These are phyloP conservation scores for Lordiphosa stackelbergi DNA, from an alignment of 1,140 invertebrate genomes.

Conservation along the genomic window DNA sequence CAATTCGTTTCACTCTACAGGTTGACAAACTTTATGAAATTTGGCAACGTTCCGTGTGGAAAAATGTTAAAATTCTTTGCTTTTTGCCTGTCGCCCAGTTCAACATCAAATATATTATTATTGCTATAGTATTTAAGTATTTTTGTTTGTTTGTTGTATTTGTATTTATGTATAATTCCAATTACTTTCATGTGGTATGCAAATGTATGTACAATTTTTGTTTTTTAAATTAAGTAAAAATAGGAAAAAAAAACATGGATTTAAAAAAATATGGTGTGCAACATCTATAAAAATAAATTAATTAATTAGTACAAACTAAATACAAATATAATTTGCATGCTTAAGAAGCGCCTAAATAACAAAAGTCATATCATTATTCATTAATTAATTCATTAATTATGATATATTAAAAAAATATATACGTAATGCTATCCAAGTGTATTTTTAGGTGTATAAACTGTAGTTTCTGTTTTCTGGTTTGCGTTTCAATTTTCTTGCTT, in stretches of 20 bases:
- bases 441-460: constrained; percentile 25
- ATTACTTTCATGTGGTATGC: constrained; percentile 8
- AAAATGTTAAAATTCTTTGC: background rate
- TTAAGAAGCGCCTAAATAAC: no score
- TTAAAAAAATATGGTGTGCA: constrained; percentile 13
- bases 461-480: constrained; percentile 11
- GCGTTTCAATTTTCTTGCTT: constrained; percentile 8
- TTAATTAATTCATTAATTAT: constrained; percentile 7
- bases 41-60: constrained; percentile 9
- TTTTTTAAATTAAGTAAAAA: constrained; percentile 5
- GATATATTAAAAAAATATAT: constrained; percentile 52
- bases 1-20: background rate
- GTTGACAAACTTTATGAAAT: constrained; percentile 4
- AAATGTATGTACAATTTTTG: constrained; percentile 5
- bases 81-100: constrained; percentile 15
- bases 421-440: constrained; percentile 41
- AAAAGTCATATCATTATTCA: no score
- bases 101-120: constrained; percentile 65
- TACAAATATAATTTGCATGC: constrained; percentile 9
- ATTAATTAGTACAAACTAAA: constrained; percentile 17
- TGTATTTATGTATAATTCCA: constrained; percentile 6
- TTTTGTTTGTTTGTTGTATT: constrained; percentile 11
- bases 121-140: constrained; percentile 15
- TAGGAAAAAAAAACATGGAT: constrained; percentile 7
- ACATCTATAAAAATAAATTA: constrained; percentile 18